Conservation (phyloP, 64 coral and sea anemone species). For the Pocillopora verrucosa region DNA sequence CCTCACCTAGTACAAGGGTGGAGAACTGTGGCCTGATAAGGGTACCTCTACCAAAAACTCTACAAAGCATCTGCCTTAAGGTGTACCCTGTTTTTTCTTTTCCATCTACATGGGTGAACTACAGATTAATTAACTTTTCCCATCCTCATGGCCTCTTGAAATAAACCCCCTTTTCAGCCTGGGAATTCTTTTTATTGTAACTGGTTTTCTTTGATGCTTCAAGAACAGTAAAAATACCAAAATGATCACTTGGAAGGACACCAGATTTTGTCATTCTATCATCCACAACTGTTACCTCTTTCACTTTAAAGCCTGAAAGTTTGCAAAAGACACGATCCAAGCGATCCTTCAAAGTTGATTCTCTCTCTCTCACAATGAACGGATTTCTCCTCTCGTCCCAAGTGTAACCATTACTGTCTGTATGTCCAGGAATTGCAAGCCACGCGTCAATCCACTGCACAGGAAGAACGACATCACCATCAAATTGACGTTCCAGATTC, state of each 20-base stretch:
- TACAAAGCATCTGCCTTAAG: no score
- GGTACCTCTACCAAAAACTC: no score
- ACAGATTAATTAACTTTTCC: conserved; percentile 21
- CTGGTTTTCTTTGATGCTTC: background rate
- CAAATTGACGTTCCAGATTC: conserved; percentile 70
- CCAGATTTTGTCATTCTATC: conserved; percentile 11
- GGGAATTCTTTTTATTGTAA: background rate
- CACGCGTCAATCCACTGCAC: conserved; percentile 67
- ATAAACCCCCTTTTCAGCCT: conserved; percentile 28
- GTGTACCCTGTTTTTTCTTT: background rate
- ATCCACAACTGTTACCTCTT: conserved; percentile 57
- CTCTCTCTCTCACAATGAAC: conserved; percentile 23
- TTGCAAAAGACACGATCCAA: conserved; percentile 84
- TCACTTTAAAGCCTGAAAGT: conserved; percentile 56
- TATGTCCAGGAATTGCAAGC: conserved; percentile 44
- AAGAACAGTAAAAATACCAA: conserved; percentile 62
- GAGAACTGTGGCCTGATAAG: no score
- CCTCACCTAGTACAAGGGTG: no score
- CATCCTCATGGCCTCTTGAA: conserved; percentile 45
- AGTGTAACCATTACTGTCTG: conserved; percentile 70
- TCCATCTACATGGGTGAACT: background rate
- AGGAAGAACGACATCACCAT: conserved; percentile 68
- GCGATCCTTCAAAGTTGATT: conserved; percentile 50
- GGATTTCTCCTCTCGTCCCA: conserved; percentile 49
- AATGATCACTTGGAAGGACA: conserved; percentile 76